Base-by-base conservation (phyloP, 2,888 invertebrate species). In the Morpho helenor region DNA sequence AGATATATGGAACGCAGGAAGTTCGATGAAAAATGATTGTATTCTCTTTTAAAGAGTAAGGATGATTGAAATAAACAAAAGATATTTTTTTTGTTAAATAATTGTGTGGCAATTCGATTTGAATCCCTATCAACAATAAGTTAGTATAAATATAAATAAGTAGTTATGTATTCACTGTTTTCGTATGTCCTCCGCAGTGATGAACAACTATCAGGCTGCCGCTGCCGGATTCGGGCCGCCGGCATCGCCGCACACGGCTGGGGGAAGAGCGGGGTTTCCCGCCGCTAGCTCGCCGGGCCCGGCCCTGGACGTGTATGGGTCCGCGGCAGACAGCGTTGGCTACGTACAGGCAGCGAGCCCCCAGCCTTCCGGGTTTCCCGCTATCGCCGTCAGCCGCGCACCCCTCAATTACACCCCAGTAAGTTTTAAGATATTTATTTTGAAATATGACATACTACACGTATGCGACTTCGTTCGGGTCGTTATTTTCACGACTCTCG, bases 291-390 rank as follows among this genome's bases (percentile, higher is more conserved):
- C 98, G 76, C 98, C 98, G 61, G 94, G 97, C 72, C 94, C 97
- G 74, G 93, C 95, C 77, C 96, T 98, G 77, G 98, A 98, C 85
- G 96, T 98, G 92, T 98, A 98, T 92, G 96, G 95, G 88, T 96
- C 96, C 76, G 96, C 95, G 74, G 95, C 94, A 68, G 97, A 97
- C 81, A 96, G 95, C 81, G 96, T 96, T 71, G 97, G 97, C 82
- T 98, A 98, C 91, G 97, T 98, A 82, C 98, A 98, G 92, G 98
- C 98, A 75, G 97, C 98, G 74, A 98, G 97, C 91, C 98, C 98
- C 76, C 98, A 98, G 91, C 98, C 98, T 74, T 96, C 97, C 79
- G 97, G 97, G 78, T 98, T 98, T 92, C 97, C 97, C 80, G 95
- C 96, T 74, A 97, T 97, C 87, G 97, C 97, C 75, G 97, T 97